Evolutionary conservation across 2,113 vertebrate species (phyloP), one percentile per base, ranked within the genome.

Genomic region (Coturnix japonica): DNA sequence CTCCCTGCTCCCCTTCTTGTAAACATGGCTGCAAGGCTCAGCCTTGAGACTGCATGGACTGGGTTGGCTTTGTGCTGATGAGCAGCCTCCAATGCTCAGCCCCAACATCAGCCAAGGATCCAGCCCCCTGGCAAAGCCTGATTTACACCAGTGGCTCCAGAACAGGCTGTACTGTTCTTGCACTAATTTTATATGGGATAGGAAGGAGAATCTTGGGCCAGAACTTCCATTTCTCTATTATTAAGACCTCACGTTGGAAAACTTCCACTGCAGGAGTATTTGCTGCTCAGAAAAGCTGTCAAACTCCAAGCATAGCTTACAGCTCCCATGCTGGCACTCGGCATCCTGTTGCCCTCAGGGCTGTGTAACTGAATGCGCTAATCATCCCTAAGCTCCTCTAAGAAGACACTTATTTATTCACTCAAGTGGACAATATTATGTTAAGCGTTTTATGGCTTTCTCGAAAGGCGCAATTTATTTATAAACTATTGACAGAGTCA

Each of bases 341-440:
- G 73, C 14, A 65, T 81, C 56, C 60, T 51, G 41, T 2, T 56
- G 51, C 70, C 60, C 69, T 93, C 65, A 23, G 49, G 75, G 65
- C 75, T 9, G 33, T 69, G 79, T 31, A 75, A 65, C 80, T 9
- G 23, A 87, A 47, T 35, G 61, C 60, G 87, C 78, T 96, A 90
- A 83, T 96, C 88, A 85, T 57, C 56, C 66, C 85, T 78, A 65
- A 86, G 54, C 87, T 90, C 61, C 71, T 51, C 86, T 88, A 82
- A 92, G 92, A 96, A 91, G 84, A 75, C 85, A 88, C 96, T 97
- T 88, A 94, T 94, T 97, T 97, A 93, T 95, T 94, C 92, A 93
- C 83, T 94, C 93, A 95, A 95, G 93, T 93, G 82, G 83, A 91
- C 88, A 82, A 61, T 64, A 95, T 95, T 95, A 96, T 79, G 78